Percentiles rank a stretch among this genome's conserved stretches.
Evolutionary conservation across 2,797 vertebrate species (phyloP).

Genomic region (Sebastiscus albofasciatus): DNA sequence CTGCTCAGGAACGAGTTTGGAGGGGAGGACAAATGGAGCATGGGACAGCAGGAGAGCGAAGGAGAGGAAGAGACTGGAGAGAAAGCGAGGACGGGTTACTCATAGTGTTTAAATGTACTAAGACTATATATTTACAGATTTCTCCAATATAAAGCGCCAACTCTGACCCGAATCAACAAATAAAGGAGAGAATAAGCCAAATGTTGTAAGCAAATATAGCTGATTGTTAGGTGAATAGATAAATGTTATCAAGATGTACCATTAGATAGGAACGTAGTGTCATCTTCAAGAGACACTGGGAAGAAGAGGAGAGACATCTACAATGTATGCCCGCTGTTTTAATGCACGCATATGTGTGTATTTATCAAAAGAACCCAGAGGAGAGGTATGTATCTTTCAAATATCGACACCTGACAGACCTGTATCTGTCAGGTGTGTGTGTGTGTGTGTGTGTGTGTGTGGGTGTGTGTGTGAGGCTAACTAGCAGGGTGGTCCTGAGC

Average conservation of each 20-base stretch:
- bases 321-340: neutral
- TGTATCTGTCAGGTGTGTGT: conserved; percentile 9
- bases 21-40: conserved; percentile 75
- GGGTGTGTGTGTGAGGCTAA: conserved; percentile 27
- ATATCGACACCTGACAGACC: conserved; percentile 64
- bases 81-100: conserved; percentile 33
- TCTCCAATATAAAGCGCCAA: neutral
- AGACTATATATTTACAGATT: conserved; percentile 7
- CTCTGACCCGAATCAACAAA: neutral
- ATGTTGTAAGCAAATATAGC: neutral
- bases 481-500: conserved; percentile 78
- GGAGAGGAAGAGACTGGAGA: conserved; percentile 31
- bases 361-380: conserved; percentile 43
- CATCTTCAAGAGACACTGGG: neutral
- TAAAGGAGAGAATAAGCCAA: neutral
- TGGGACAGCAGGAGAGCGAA: conserved; percentile 52
- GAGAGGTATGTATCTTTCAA: conserved; percentile 50
- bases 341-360: conserved; percentile 13
- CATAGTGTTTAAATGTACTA: conserved; percentile 5
- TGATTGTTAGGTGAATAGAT: neutral
- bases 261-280: neutral
- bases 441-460: conserved; percentile 6
- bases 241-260: neutral
- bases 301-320: neutral
- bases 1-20: conserved; percentile 65